Conservation (phyloP, 1,140 invertebrate species). For the Luehdorfia chinensis region DNA sequence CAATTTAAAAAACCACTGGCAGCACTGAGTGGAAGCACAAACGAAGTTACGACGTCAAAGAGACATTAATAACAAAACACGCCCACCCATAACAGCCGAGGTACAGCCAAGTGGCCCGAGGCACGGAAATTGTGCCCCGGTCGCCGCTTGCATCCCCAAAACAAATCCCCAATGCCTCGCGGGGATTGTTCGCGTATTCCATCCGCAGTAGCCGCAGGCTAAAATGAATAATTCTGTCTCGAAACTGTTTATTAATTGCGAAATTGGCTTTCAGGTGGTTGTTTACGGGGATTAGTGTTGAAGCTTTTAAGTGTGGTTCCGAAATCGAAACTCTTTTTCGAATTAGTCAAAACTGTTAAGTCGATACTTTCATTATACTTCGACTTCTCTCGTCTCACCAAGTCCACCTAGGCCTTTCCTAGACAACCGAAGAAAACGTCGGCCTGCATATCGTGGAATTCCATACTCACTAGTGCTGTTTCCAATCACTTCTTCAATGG, state of each 20-base stretch:
- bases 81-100: constrained; percentile 28
- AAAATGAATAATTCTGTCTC: constrained; percentile 33
- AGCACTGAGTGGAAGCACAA: no score
- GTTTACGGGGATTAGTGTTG: not conserved
- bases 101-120: constrained; percentile 26
- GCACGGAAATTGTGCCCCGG: constrained; percentile 41
- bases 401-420: no score
- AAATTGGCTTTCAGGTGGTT: constrained; percentile 15
- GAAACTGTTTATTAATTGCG: constrained; percentile 31
- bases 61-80: constrained; percentile 28
- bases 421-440: no score
- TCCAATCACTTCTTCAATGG: no score
- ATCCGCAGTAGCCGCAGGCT: constrained; percentile 20
- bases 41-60: constrained; percentile 35
- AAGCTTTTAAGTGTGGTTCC: no score
- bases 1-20: no score
- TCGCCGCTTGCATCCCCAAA: constrained; percentile 27
- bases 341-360: no score
- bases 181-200: constrained; percentile 23
- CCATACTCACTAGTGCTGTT: no score
- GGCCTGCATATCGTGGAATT: no score
- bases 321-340: no score
- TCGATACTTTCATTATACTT: no score
- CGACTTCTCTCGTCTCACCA: no score
- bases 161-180: constrained; percentile 27